These are phyloP conservation scores for Coenonympha arcania DNA, from an alignment of 2,888 invertebrate genomes.

Conservation along the genomic window DNA sequence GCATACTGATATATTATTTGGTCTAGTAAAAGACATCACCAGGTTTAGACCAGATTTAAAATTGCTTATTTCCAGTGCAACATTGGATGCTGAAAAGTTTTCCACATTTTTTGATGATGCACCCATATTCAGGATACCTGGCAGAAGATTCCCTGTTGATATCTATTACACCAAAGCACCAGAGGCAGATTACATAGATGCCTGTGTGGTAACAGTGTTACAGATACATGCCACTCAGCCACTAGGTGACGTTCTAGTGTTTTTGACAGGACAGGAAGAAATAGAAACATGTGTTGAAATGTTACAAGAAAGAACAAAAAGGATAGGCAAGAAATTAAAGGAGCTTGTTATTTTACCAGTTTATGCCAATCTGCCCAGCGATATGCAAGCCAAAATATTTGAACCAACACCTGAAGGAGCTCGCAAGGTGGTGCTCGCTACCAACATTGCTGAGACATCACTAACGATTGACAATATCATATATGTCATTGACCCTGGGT, in stretches of 20 bases:
- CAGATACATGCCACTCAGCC: constrained; percentile 99
- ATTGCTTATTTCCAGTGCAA: constrained; percentile 97
- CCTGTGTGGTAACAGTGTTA: constrained; percentile 95
- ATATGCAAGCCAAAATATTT: constrained; percentile 99
- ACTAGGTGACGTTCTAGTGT: constrained; percentile 95
- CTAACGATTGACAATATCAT: constrained; percentile 99
- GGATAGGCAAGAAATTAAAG: constrained; percentile 92
- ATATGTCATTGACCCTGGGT: constrained; percentile 99
- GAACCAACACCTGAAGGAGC: constrained; percentile 97
- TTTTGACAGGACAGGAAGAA: constrained; percentile 94
- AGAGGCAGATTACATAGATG: constrained; percentile 99
- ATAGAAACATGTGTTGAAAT: constrained; percentile 93
- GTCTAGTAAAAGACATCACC: constrained; percentile 96
- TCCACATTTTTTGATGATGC: constrained; percentile 99
- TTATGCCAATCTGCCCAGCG: constrained; percentile 98
- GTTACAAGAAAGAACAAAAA: constrained; percentile 90
- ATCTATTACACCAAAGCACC: constrained; percentile 99
- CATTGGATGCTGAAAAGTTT: constrained; percentile 98
- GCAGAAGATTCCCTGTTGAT: constrained; percentile 97
- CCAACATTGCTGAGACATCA: constrained; percentile 99
- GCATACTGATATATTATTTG: constrained; percentile 98
- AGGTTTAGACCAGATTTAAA: constrained; percentile 95
- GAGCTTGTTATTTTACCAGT: constrained; percentile 96
- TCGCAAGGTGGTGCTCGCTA: constrained; percentile 96
- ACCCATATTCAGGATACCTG: constrained; percentile 97